A percentile compares a stretch with the other conserved stretches of the same genome.
These are phyloP conservation scores for Steinernema carpocapsae DNA, from an alignment of 2,888 invertebrate species.

Conservation along the genomic window DNA sequence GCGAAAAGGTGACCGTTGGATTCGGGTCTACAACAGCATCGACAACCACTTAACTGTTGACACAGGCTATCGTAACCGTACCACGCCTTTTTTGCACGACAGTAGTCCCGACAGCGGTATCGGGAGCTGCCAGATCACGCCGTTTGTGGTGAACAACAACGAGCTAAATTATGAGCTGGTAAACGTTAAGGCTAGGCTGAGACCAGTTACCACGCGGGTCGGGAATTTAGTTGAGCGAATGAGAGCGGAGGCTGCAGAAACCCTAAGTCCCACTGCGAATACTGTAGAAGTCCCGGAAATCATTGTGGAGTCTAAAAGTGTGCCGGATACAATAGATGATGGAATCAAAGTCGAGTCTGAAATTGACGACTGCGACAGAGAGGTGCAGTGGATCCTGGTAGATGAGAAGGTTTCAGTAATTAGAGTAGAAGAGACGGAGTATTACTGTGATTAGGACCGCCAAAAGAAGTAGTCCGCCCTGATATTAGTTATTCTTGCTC, in stretches of 20 bases:
- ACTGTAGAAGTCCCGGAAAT: neutral
- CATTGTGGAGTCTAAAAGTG: constrained; percentile 37
- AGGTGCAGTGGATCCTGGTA: constrained; percentile 48
- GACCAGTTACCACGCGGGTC: constrained; percentile 47
- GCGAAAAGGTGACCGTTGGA: constrained; percentile 42
- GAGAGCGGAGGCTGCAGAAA: constrained; percentile 22
- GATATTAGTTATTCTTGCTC: neutral
- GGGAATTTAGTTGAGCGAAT: constrained; percentile 17
- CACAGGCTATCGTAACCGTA: neutral
- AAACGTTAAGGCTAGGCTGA: neutral
- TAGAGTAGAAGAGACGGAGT: constrained; percentile 53
- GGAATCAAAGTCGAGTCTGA: too few relatives aligned
- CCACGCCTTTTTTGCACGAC: neutral
- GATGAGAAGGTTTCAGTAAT: constrained; percentile 54
- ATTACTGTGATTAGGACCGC: constrained; percentile 44
- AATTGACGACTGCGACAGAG: constrained; percentile 41
- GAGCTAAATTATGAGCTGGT: constrained; percentile 5
- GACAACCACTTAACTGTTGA: constrained; percentile 12
- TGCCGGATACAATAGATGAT: constrained; percentile 36
- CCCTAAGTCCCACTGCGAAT: too few relatives aligned
- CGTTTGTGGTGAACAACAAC: constrained; percentile 19
- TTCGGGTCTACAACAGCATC: constrained; percentile 6
- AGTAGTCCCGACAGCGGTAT: constrained; percentile 15
- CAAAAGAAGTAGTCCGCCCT: constrained; percentile 36
- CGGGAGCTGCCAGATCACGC: neutral